phyloP scores from a whole-genome alignment of 2,888 invertebrate genomes.

The Eubasilissa splendida region DNA sequence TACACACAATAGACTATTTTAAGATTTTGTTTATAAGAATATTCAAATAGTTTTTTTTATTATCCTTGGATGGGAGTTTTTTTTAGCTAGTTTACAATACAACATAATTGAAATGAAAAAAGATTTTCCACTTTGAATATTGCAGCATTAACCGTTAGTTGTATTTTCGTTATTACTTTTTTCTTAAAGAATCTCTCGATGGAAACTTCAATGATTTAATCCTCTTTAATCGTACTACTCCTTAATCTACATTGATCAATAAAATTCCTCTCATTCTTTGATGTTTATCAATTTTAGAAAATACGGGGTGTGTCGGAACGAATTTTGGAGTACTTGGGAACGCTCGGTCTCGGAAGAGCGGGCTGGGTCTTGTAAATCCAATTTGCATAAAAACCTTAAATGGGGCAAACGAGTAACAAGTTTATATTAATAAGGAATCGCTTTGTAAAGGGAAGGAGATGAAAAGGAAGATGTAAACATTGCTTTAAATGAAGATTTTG shows the following conservation, averaged over 20 bases:
- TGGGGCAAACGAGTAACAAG: slow-evolving; percentile 12
- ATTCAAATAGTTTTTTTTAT: no score
- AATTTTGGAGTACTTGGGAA: neutral
- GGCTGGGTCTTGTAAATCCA: slow-evolving; percentile 19
- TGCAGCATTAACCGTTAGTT: no score
- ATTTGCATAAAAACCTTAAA: slow-evolving; percentile 17
- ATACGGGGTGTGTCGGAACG: neutral
- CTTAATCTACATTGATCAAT: slow-evolving; percentile 7
- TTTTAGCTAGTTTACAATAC: no score
- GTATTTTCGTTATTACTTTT: no score
- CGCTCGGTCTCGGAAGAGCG: neutral
- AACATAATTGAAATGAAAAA: no score
- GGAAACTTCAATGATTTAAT: no score
- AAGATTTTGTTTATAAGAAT: no score
- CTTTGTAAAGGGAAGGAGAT: neutral
- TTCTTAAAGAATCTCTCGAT: no score
- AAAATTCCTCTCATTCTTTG: neutral
- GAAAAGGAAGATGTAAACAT: slow-evolving; percentile 8
- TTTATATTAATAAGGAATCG: slow-evolving; percentile 20
- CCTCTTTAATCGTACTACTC: no score
- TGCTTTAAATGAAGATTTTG: neutral
- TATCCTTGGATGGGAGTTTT: no score
- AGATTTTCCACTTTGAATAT: no score
- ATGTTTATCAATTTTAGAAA: slow-evolving; percentile 20
- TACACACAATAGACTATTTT: no score